Evolutionary conservation across 2,888 invertebrate species (phyloP).

Genomic region (Uropetala carovei): DNA sequence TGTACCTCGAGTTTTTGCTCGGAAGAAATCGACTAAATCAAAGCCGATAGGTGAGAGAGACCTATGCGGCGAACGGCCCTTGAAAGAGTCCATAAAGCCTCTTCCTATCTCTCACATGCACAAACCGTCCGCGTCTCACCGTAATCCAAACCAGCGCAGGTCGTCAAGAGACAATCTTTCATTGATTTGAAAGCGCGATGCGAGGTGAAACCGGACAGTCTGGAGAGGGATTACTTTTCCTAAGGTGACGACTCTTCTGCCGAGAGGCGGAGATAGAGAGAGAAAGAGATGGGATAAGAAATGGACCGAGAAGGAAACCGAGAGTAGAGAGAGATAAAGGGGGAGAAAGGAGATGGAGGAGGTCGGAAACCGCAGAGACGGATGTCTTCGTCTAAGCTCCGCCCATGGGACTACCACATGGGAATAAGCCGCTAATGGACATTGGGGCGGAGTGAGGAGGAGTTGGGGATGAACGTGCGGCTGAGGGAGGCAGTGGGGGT

Average conservation of each 20-base stretch:
- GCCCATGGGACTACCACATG: slow-evolving; percentile 33
- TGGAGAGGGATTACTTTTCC: neutral
- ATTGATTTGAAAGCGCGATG: neutral
- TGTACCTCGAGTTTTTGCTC: too few species aligned
- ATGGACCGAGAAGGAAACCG: too few species aligned
- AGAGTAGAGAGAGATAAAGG: neutral
- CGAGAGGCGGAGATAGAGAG: neutral
- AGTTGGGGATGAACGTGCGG: neutral
- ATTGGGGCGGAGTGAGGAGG: neutral
- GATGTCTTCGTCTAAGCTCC: neutral
- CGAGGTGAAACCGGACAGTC: neutral
- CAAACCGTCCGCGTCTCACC: too few species aligned
- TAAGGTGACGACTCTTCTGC: slow-evolving; percentile 2
- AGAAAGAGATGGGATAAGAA: too few species aligned
- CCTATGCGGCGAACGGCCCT: too few species aligned
- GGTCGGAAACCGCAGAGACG: neutral
- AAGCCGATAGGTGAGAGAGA: too few species aligned
- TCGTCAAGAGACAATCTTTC: too few species aligned
- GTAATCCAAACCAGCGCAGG: too few species aligned
- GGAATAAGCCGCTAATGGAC: slow-evolving; percentile 47
- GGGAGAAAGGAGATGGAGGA: neutral
- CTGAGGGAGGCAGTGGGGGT: neutral
- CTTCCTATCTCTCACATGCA: too few species aligned
- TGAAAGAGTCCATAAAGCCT: too few species aligned
- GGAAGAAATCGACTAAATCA: too few species aligned